Base-by-base conservation (phyloP, 2,113 vertebrate genomes). In the Campylorhamphus procurvoides region DNA sequence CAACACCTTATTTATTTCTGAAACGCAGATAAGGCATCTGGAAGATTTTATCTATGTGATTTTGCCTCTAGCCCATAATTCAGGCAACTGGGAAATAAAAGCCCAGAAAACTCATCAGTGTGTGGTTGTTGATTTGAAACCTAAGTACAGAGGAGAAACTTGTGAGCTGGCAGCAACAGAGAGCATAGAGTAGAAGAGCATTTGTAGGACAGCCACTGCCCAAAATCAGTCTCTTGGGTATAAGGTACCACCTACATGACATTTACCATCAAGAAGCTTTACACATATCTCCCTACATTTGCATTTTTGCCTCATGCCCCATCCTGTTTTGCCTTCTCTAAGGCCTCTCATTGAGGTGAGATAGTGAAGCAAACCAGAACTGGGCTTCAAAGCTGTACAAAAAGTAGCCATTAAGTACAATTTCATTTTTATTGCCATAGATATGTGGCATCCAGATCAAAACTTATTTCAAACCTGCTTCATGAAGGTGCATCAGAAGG, bases 41-140 rank as follows among this genome's bases (percentile, higher is more conserved):
- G 64, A 90, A 96, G 90, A 90, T 90, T 75, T 78, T 93, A 84
- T 92, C 77, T 14, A 7, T 8, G 40, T 29, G 40, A 79, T 90
- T 87, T 87, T 92, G 60, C 35, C 68, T 56, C 67, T 9, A 80
- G 55, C 18, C 53, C 31, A 12, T 75, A 90, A 89, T 81, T 93
- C 60, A 67, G 64, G 14, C 80, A 89, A 56, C 60, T 28, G 56
- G 47, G 29, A 92, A 86, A 74, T 33, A 90, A 88, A 71, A 39
- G 42, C n/a, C 40, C 63, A 49, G 82, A 66, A 66, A 88, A 73
- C 7, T 84, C 37, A 33, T 33, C 85, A 58, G 50, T 0, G 0
- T 29, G 40, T 12, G 23, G 9, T 12, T 17, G 79, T 6, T 79
- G n/a, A 4, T 80, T 17, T 44, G 55, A 86, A 90, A 73, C 3